Evolutionary conservation across 2,888 invertebrate genomes (phyloP), one percentile per base, ranked within the genome.

Genomic region (Athalia cordata): DNA sequence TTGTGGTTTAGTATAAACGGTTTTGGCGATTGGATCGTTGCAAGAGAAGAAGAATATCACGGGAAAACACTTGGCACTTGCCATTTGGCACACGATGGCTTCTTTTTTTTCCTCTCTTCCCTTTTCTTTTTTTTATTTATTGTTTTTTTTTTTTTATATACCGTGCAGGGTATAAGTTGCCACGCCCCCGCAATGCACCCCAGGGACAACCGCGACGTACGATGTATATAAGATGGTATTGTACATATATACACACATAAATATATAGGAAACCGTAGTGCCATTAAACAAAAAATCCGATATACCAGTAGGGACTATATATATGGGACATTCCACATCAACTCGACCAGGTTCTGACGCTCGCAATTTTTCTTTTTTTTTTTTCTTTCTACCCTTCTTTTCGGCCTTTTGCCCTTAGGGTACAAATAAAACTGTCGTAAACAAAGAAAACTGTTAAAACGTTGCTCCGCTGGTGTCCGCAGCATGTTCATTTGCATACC

Each of bases 341-440:
- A 29, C 29, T 29, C 29, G 29, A 29, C 29, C 29, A 29, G 29
- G 29, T 29, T 29, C 29, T 29, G 29, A 29, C 29, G 29, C 29
- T 29, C 29, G 2, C 29, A 29, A 2, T 55, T 55, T 9, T 11
- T 55, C n/a, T 55, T 55, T 55, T 3, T 52, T 52, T 9, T 11
- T 52, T 52, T 55, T 55, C 11, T 55, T n/a, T 9, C 55, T 9
- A 55, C 9, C 55, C 11, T 55, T 55, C 55, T n/a, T 55, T n/a
- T 45, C 72, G 57, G 57, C 47, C 70, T 13, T 72, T 13, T n/a
- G 8, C 13, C 45, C 59, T 59, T 57, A 72, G 29, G 72, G 72
- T 6, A 13, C n/a, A 72, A 72, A 72, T 72, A 72, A 72, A 72
- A 72, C 59, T 59, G 72, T 72, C 72, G 72, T 72, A 72, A 72